phyloP scores from a whole-genome alignment of 2,113 vertebrate species.

The Polypterus bichir region DNA sequence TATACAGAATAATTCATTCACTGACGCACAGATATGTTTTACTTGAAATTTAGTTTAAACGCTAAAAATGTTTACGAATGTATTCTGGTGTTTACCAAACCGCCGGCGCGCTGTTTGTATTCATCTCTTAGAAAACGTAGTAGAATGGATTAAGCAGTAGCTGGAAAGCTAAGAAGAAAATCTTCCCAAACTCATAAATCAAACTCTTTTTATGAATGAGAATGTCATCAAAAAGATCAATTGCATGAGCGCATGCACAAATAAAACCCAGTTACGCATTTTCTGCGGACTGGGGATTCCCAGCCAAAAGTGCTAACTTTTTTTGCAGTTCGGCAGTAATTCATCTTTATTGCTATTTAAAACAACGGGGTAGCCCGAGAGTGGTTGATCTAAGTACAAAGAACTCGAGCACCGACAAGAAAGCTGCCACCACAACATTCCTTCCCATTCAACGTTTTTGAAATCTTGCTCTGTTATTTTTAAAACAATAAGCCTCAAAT shows the following conservation, averaged over 20 bases:
- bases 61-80: too few relatives aligned
- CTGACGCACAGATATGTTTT: too few relatives aligned
- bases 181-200: conserved; percentile 92
- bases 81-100: background rate
- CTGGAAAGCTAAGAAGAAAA: conserved; percentile 45
- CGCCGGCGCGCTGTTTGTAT: conserved; percentile 6
- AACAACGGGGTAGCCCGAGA: conserved; percentile 67
- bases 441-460: too few relatives aligned
- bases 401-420: conserved; percentile 8
- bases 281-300: conserved; percentile 62
- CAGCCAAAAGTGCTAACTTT: conserved; percentile 68
- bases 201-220: conserved; percentile 87
- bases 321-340: conserved; percentile 80
- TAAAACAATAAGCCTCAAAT: too few relatives aligned
- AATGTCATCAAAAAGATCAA: conserved; percentile 93
- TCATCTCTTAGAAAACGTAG: conserved; percentile 6
- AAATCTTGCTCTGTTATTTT: too few relatives aligned
- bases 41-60: too few relatives aligned
- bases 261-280: conserved; percentile 92
- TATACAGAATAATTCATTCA: too few relatives aligned
- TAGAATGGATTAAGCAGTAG: conserved; percentile 35
- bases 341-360: conserved; percentile 97
- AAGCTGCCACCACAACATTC: too few relatives aligned
- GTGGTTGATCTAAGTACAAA: conserved; percentile 29
- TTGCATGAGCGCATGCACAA: conserved; percentile 85